Percentiles rank a stretch among this genome's conserved stretches.
phyloP scores from a whole-genome alignment of 2,797 vertebrate genomes.

The Carduelis carduelis region DNA sequence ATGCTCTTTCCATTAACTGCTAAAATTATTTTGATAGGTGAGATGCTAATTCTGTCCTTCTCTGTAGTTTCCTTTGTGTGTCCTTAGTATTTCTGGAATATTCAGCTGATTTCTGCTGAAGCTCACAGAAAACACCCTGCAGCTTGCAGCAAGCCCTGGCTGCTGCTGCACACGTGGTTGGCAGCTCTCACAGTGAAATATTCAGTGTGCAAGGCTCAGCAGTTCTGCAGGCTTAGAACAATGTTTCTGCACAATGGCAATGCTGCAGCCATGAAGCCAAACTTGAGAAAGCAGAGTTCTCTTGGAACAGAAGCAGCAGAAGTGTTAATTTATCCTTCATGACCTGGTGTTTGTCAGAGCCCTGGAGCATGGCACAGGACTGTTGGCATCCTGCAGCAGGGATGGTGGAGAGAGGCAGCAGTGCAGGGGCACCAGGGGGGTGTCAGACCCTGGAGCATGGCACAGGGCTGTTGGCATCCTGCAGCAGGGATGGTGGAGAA shows the following conservation, averaged over 20 bases:
- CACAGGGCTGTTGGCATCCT: too few species aligned
- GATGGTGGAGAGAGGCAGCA: too few species aligned
- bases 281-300: neutral
- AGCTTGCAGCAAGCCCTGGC: constrained; percentile 6
- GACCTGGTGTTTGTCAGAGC: neutral
- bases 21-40: constrained; percentile 29
- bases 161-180: neutral
- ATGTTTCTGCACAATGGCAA: neutral
- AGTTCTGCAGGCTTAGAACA: constrained; percentile 18
- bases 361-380: neutral
- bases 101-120: constrained; percentile 45
- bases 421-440: too few species aligned
- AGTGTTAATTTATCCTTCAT: neutral
- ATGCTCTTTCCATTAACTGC: constrained; percentile 7
- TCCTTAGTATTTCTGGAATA: constrained; percentile 44
- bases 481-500: too few species aligned
- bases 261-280: neutral
- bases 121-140: neutral
- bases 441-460: too few species aligned
- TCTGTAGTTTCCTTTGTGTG: neutral
- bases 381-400: neutral
- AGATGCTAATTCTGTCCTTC: constrained; percentile 23
- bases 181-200: constrained; percentile 1
- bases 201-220: neutral
- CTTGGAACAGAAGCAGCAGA: neutral